Evolutionary conservation across 2,888 invertebrate species (phyloP).

Genomic region (Ennomos quercinarius): DNA sequence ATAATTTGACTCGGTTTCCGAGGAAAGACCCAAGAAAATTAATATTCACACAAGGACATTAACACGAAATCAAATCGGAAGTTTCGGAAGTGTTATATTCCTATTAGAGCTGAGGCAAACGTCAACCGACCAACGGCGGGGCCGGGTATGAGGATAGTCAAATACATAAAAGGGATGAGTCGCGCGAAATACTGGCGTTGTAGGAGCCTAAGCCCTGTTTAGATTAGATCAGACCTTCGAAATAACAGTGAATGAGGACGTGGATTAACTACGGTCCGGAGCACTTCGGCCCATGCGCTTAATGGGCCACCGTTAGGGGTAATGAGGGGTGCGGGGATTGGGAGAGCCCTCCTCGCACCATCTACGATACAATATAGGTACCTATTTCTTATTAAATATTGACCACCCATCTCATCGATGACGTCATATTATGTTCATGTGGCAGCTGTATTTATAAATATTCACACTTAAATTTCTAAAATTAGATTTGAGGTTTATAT

Average conservation of each 20-base stretch:
- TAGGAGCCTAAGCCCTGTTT: slow-evolving; percentile 84
- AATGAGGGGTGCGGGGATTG: slow-evolving; percentile 76
- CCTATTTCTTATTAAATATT: slow-evolving; percentile 36
- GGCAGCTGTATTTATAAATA: slow-evolving; percentile 8
- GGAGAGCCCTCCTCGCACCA: slow-evolving; percentile 45
- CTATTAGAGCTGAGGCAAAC: slow-evolving; percentile 76
- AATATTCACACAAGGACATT: slow-evolving; percentile 68
- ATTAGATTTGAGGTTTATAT: slow-evolving; percentile 35
- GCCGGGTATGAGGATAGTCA: slow-evolving; percentile 73
- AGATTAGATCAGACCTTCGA: slow-evolving; percentile 86
- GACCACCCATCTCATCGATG: slow-evolving; percentile 12
- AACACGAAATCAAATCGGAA: slow-evolving; percentile 70
- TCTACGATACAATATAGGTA: slow-evolving; percentile 36
- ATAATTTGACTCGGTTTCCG: slow-evolving; percentile 46
- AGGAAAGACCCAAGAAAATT: slow-evolving; percentile 56
- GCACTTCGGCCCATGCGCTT: slow-evolving; percentile 82
- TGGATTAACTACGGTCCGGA: slow-evolving; percentile 85
- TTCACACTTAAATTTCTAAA: slow-evolving; percentile 34
- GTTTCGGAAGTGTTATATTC: slow-evolving; percentile 78
- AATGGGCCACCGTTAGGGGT: slow-evolving; percentile 82
- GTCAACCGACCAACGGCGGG: slow-evolving; percentile 60
- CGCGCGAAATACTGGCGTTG: slow-evolving; percentile 82
- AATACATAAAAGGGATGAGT: slow-evolving; percentile 83
- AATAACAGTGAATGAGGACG: slow-evolving; percentile 86
- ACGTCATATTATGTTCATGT: slow-evolving; percentile 2